phyloP scores from a whole-genome alignment of 2,113 vertebrate genomes.

The Edolisoma coerulescens region DNA sequence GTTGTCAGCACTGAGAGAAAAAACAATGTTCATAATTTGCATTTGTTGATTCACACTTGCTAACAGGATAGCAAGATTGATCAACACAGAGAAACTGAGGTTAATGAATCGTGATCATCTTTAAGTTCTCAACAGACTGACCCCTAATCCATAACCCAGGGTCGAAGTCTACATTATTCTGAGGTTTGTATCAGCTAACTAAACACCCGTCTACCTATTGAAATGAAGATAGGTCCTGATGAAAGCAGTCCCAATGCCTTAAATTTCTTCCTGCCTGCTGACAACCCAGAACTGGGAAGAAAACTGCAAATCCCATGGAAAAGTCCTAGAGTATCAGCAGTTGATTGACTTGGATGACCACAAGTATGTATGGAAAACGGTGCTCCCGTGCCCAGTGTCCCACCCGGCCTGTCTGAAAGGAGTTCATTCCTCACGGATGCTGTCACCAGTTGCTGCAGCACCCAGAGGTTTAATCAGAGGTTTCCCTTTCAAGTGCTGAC shows the following conservation, averaged over 20 bases:
- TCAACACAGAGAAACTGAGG: not conserved
- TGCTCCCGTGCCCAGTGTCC: not conserved
- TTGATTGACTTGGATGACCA: not conserved
- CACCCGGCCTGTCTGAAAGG: not conserved
- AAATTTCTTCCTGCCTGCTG: not conserved
- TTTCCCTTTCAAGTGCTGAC: not conserved
- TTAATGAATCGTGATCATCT: not conserved
- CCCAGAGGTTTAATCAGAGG: not conserved
- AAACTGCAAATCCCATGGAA: not conserved
- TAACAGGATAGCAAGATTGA: not conserved
- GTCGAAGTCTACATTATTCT: not conserved
- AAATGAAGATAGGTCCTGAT: not conserved
- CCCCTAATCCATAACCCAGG: not conserved
- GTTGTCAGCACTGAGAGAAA: not conserved
- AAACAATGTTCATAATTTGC: not conserved
- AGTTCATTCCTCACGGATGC: not conserved
- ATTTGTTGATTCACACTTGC: not conserved
- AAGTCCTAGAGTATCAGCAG: not conserved
- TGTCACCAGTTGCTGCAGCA: not conserved
- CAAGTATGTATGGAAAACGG: accelerated
- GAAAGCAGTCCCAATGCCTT: not conserved
- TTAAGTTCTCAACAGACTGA: not conserved
- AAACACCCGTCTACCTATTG: not conserved
- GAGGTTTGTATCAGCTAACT: not conserved
- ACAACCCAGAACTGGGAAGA: not conserved